Evolutionary conservation across 30 jellyfish, hydroid and myxozoan species (phyloP).

Genomic region (Morbakka virulenta): DNA sequence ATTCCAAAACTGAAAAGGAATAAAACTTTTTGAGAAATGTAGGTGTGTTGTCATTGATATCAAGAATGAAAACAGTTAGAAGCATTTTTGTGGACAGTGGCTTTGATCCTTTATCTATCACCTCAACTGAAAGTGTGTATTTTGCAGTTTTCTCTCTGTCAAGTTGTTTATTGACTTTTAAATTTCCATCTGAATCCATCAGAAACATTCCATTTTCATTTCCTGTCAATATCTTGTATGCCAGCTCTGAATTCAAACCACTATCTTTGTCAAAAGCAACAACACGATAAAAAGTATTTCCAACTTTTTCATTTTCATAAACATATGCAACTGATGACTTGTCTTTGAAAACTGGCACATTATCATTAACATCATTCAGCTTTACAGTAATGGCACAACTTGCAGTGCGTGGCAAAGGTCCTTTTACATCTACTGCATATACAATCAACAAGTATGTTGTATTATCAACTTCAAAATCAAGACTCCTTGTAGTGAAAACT

Average conservation of each 20-base stretch:
- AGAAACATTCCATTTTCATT: slow-evolving; percentile 3
- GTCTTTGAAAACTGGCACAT: slow-evolving; percentile 43
- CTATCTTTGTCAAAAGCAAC: slow-evolving; percentile 52
- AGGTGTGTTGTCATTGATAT: slow-evolving; percentile 76
- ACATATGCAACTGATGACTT: not conserved
- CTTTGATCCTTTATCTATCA: slow-evolving; percentile 52
- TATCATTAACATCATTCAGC: slow-evolving; percentile 66
- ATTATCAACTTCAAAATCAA: slow-evolving; percentile 51
- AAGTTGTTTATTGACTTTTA: slow-evolving; percentile 14
- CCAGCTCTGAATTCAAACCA: slow-evolving; percentile 9
- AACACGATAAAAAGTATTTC: slow-evolving; percentile 24
- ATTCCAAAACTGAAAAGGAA: slow-evolving; percentile 31
- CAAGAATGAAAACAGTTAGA: slow-evolving; percentile 29
- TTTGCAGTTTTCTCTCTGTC: slow-evolving; percentile 66
- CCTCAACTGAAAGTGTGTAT: slow-evolving; percentile 40
- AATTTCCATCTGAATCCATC: slow-evolving; percentile 44
- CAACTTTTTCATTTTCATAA: slow-evolving; percentile 41
- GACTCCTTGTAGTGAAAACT: slow-evolving; percentile 19
- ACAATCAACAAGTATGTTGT: not conserved
- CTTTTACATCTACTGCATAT: slow-evolving; percentile 46
- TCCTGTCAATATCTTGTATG: slow-evolving; percentile 35
- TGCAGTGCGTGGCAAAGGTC: slow-evolving; percentile 21
- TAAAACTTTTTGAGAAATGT: slow-evolving; percentile 37
- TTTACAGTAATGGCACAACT: slow-evolving; percentile 10
- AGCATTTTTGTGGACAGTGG: slow-evolving; percentile 17